Percentiles rank a stretch among this genome's conserved stretches.
Evolutionary conservation across 2,113 vertebrate genomes (phyloP).

Genomic region (Saguinus midas): DNA sequence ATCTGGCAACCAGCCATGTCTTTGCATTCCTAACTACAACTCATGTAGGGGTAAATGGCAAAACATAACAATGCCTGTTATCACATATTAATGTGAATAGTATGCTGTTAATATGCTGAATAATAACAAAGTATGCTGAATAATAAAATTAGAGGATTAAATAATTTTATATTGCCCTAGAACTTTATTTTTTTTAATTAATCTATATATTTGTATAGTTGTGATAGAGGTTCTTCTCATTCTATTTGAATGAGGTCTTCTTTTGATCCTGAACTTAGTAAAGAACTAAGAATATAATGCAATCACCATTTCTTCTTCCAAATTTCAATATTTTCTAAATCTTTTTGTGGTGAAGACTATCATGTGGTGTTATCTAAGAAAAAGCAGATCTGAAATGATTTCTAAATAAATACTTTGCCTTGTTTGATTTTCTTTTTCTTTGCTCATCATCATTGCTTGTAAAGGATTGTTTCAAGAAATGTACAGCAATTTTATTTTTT

Average conservation of each 20-base stretch:
- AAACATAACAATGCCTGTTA: not conserved
- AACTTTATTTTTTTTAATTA: not conserved
- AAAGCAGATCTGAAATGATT: not conserved
- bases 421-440: not conserved
- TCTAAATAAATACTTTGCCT: not conserved
- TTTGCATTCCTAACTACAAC: not conserved
- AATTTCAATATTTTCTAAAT: not conserved
- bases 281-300: conserved; percentile 25
- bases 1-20: not conserved
- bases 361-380: not conserved
- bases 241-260: not conserved
- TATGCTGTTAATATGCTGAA: not conserved
- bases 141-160: conserved; percentile 17
- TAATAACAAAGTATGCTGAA: not conserved
- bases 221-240: not conserved
- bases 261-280: not conserved
- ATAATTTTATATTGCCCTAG: not conserved
- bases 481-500: not conserved
- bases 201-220: not conserved
- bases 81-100: not conserved
- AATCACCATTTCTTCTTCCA: not conserved
- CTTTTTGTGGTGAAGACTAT: not conserved
- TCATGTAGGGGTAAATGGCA: not conserved
- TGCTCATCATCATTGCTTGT: not conserved
- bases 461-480: not conserved